Evolutionary conservation across 2,888 invertebrate species (phyloP).

Genomic region (Sialis lutaria): DNA sequence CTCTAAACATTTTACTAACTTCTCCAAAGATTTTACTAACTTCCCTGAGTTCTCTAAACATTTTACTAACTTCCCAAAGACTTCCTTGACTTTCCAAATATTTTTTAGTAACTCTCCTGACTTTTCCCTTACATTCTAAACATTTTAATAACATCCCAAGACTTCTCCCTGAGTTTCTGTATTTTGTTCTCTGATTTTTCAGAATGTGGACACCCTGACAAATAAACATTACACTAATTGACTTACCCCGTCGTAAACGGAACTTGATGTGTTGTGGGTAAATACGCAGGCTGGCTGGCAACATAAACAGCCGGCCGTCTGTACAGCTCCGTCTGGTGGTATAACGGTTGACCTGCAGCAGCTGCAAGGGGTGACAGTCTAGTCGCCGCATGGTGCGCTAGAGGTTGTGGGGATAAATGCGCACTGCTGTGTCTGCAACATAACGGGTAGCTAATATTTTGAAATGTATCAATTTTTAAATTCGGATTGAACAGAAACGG

Average conservation of each 20-base stretch:
- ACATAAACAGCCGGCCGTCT: slow-evolving; percentile 52
- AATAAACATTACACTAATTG: slow-evolving; percentile 15
- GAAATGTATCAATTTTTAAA: not conserved
- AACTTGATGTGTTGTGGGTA: slow-evolving; percentile 33
- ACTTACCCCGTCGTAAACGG: slow-evolving; percentile 26
- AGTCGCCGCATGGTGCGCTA: slow-evolving; percentile 23
- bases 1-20: too few species aligned
- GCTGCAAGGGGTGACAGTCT: slow-evolving; percentile 30
- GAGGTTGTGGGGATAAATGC: slow-evolving; percentile 32
- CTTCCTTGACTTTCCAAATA: too few species aligned
- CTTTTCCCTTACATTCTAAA: too few species aligned
- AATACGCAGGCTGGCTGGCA: slow-evolving; percentile 37
- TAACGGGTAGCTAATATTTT: not conserved
- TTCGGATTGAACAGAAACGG: not conserved
- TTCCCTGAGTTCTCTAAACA: too few species aligned
- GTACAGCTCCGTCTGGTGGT: slow-evolving; percentile 44
- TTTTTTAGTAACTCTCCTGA: too few species aligned
- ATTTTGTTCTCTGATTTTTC: not conserved
- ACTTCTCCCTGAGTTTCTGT: too few species aligned
- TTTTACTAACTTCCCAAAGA: too few species aligned
- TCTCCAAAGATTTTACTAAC: too few species aligned
- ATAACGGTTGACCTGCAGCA: slow-evolving; percentile 37
- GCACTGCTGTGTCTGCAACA: slow-evolving; percentile 24
- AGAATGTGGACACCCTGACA: not conserved
- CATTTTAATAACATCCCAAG: too few species aligned